Conservation (phyloP, 2,797 vertebrate genomes). For the Moxostoma hubbsi region DNA sequence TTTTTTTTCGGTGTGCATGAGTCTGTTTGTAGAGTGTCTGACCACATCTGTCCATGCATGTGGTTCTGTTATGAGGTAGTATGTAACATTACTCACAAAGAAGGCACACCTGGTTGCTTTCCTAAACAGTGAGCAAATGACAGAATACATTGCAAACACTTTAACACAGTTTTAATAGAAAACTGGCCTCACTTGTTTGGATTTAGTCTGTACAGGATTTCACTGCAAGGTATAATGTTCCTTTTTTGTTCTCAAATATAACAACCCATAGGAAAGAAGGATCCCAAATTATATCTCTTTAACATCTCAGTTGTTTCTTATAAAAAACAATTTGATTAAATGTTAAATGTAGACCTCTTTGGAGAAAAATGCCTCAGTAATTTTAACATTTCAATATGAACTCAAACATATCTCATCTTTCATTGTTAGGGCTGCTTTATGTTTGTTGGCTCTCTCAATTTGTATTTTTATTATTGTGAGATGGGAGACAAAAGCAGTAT, state of each 20-base stretch:
- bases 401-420: too few relatives aligned
- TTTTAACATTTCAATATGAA: too few relatives aligned
- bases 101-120: slow-evolving; percentile 53
- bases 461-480: background rate
- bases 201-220: slow-evolving; percentile 8
- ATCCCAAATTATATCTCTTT: background rate
- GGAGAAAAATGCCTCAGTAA: too few relatives aligned
- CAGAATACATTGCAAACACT: slow-evolving; percentile 37
- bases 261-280: background rate
- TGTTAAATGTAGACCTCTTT: too few relatives aligned
- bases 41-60: slow-evolving; percentile 50
- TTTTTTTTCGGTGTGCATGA: slow-evolving; percentile 25
- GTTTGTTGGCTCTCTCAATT: slow-evolving; percentile 7
- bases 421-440: background rate
- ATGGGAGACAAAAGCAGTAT: slow-evolving; percentile 28
- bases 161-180: background rate
- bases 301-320: background rate
- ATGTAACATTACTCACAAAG: slow-evolving; percentile 53
- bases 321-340: too few relatives aligned
- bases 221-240: background rate
- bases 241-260: background rate
- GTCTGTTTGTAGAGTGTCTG: slow-evolving; percentile 51
- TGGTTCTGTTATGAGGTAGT: slow-evolving; percentile 40
- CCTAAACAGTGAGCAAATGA: slow-evolving; percentile 58
- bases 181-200: slow-evolving; percentile 34